Evolutionary conservation across 1,140 invertebrate species (phyloP).

Genomic region (Hyles euphorbiae): DNA sequence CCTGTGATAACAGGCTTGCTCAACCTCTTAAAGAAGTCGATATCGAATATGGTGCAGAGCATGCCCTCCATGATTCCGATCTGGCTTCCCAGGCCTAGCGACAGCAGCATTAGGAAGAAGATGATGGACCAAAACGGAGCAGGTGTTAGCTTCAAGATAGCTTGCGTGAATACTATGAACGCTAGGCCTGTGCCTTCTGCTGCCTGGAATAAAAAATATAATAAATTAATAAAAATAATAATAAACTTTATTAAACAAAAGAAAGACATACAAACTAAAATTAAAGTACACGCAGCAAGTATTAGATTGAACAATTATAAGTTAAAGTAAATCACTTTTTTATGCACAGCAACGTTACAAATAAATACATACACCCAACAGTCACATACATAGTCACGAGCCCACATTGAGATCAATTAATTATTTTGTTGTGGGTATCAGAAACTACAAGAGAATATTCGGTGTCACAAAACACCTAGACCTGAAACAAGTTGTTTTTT

Average conservation of each 20-base stretch:
- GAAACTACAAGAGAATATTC: too few species aligned
- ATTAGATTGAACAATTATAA: too few species aligned
- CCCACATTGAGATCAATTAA: too few species aligned
- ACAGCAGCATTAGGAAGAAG: slow-evolving; percentile 95
- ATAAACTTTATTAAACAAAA: not conserved
- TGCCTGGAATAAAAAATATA: slow-evolving; percentile 76
- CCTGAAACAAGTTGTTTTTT: too few species aligned
- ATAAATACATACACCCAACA: too few species aligned
- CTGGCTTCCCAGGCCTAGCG: slow-evolving; percentile 92
- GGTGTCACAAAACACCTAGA: too few species aligned
- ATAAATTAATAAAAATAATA: not conserved
- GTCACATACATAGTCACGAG: too few species aligned
- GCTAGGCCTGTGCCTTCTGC: slow-evolving; percentile 95
- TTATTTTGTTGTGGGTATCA: too few species aligned
- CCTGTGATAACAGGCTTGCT: slow-evolving; percentile 92
- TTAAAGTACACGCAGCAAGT: too few species aligned
- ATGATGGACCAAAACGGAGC: slow-evolving; percentile 95
- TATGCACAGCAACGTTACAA: too few species aligned
- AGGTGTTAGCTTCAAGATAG: slow-evolving; percentile 91
- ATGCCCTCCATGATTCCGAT: slow-evolving; percentile 95
- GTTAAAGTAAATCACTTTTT: too few species aligned
- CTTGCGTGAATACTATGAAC: slow-evolving; percentile 94
- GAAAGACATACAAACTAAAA: too few species aligned
- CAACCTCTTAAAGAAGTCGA: slow-evolving; percentile 91
- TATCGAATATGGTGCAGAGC: slow-evolving; percentile 94